Base-by-base conservation (phyloP, 2,113 vertebrate genomes). In the Otis tarda region DNA sequence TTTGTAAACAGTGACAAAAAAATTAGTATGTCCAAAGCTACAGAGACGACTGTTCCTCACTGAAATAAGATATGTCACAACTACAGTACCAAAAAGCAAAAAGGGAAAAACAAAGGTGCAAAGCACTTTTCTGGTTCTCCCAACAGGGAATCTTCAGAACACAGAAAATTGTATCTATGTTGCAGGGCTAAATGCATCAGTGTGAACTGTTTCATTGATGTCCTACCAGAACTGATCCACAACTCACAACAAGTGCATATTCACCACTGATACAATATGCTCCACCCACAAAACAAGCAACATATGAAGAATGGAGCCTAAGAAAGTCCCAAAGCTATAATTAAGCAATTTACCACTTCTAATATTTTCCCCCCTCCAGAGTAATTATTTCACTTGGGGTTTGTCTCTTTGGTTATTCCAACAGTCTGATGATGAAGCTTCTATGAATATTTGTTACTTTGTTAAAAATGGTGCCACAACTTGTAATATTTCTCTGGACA, bases 401-500 rank as follows among this genome's bases (percentile, higher is more conserved):
- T 87, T 70, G 43, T 75, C 55, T 91, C 93, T 90, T 60, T 45
- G 52, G 63, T 90, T 77, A 75, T 73, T 80, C 55, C 16, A 16
- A 67, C 37, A 61, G 23, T 73, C 75, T 47, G 87, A 92, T 53
- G 60, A 96, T 35, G 85, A 88, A 97, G 57, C 56, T 92, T 89
- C 83, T 95, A 94, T 83, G 35, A 90, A 89, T 95, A 94, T 95
- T 88, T 92, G 86, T 94, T 92, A 89, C 59, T 96, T 89, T 89
- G 94, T 89, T 65, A 96, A 94, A 67, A 95, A 97, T 31, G 55
- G 80, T 94, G 92, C 76, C 82, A 95, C 87, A 96, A 89, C 56
- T 74, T 87, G 71, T 82, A 87, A 95, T 96, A 94, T 90, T 68
- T 94, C 87, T 95, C 94, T 81, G 43, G 65, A 91, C 67, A 89